Conservation (phyloP, 2,797 vertebrate genomes). For the Zonotrichia albicollis region DNA sequence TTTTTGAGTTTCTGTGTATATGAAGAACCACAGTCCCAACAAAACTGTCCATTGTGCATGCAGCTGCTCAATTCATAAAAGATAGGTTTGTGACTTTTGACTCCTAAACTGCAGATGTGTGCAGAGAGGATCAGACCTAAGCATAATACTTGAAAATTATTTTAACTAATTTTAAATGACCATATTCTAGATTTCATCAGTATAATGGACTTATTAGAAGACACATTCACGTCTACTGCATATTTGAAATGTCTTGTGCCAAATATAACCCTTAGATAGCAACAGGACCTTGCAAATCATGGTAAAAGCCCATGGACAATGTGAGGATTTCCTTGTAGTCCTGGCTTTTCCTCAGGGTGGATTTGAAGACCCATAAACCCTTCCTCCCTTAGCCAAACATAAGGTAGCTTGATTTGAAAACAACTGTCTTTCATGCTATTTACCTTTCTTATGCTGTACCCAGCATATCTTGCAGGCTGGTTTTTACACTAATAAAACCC, state of each 20-base stretch:
- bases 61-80: not conserved
- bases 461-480: not conserved
- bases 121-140: not conserved
- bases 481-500: constrained; percentile 52
- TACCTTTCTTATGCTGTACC: constrained; percentile 24
- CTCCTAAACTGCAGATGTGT: not conserved
- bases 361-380: constrained; percentile 18
- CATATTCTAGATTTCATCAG: not conserved
- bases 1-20: not conserved
- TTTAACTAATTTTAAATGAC: not conserved
- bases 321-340: not conserved
- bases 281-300: not conserved
- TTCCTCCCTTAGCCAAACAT: not conserved
- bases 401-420: constrained; percentile 35
- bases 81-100: not conserved
- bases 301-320: not conserved
- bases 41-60: not conserved
- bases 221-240: not conserved
- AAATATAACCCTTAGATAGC: not conserved
- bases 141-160: not conserved
- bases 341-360: not conserved
- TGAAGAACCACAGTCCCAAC: not conserved
- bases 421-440: constrained; percentile 7
- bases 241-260: not conserved
- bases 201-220: not conserved